Percentiles rank a stretch among this genome's conserved stretches.
These are phyloP conservation scores for Pristionchus maxplancki DNA, from an alignment of 2,888 invertebrate genomes.

Conservation along the genomic window DNA sequence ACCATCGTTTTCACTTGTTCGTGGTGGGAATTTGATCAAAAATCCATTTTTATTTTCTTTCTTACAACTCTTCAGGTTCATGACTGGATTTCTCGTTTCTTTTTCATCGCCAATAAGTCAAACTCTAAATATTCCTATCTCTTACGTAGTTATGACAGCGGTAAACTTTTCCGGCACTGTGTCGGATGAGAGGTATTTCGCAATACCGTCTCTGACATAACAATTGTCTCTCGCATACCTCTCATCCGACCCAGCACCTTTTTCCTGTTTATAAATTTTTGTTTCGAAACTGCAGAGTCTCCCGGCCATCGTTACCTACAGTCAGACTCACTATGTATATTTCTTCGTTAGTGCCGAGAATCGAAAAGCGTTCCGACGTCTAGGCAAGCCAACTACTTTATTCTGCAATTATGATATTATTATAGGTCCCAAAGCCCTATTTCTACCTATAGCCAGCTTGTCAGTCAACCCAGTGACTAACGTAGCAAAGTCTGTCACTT, in stretches of 20 bases:
- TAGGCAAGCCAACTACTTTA: neutral
- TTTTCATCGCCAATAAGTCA: neutral
- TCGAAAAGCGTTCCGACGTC: neutral
- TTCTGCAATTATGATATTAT: too few species aligned
- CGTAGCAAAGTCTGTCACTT: neutral
- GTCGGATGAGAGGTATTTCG: too few species aligned
- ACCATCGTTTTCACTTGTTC: slow-evolving; percentile 10
- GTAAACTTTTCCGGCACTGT: too few species aligned
- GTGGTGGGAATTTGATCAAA: too few species aligned
- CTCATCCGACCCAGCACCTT: too few species aligned
- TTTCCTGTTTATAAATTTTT: too few species aligned
- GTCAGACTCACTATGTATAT: slow-evolving; percentile 11
- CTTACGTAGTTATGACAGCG: neutral
- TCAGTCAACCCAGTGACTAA: neutral
- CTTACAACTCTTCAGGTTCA: neutral
- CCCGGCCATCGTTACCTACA: neutral
- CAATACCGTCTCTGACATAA: too few species aligned
- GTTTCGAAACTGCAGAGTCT: neutral
- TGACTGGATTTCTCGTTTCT: neutral
- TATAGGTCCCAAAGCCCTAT: neutral
- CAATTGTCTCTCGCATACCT: too few species aligned
- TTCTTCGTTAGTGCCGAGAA: neutral
- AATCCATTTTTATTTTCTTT: too few species aligned
- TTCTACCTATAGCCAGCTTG: neutral
- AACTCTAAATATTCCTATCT: neutral